A percentile compares a stretch with the other conserved stretches of the same genome.
These are phyloP conservation scores for Micronycteris hirsuta DNA, from an alignment of 2,113 vertebrate species.

Conservation along the genomic window DNA sequence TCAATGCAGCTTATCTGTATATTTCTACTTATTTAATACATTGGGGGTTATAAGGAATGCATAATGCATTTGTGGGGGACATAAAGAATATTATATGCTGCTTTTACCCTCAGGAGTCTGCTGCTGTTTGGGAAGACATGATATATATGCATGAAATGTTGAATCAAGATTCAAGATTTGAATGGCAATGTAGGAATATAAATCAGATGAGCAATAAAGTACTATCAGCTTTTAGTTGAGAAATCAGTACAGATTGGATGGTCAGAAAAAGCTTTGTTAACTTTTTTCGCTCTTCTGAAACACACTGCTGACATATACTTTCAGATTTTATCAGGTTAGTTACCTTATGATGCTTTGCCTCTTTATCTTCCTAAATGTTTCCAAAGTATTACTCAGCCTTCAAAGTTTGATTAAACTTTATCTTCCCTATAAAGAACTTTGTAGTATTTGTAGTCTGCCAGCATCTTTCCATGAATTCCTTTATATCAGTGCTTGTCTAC, in stretches of 20 bases:
- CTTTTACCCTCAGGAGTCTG: constrained; percentile 54
- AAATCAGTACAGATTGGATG: neutral
- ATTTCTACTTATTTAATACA: constrained; percentile 47
- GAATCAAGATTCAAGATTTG: constrained; percentile 67
- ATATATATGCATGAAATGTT: constrained; percentile 63
- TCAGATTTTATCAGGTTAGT: neutral
- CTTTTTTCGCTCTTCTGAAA: neutral
- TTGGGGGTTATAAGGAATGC: constrained; percentile 19
- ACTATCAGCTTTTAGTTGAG: constrained; percentile 23
- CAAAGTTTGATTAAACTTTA: constrained; percentile 4
- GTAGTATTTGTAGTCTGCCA: neutral
- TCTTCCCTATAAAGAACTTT: neutral
- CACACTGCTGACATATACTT: neutral
- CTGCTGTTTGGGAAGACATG: constrained; percentile 62
- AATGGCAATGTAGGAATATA: constrained; percentile 58
- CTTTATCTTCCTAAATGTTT: neutral
- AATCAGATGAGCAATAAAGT: constrained; percentile 57
- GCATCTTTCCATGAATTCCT: neutral
- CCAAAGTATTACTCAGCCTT: neutral
- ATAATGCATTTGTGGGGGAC: constrained; percentile 54
- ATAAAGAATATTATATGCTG: constrained; percentile 61
- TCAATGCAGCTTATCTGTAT: constrained; percentile 42
- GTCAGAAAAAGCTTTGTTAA: neutral
- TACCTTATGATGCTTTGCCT: neutral
- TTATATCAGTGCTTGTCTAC: neutral